Evolutionary conservation across 1,140 invertebrate genomes (phyloP).

Genomic region (Arion vulgaris): DNA sequence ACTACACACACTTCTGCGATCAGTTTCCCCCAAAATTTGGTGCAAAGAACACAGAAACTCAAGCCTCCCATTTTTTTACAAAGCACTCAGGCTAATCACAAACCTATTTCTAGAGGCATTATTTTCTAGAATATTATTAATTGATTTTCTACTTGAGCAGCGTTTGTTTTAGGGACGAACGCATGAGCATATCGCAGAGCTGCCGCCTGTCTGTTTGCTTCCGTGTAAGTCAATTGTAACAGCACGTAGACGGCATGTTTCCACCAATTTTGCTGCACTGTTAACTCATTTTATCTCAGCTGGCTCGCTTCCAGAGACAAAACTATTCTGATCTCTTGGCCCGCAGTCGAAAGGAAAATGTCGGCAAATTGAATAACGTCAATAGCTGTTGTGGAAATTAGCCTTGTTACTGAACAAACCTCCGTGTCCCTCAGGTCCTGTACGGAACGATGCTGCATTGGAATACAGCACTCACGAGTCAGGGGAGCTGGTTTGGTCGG

Average conservation of each 20-base stretch:
- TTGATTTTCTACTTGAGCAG: conserved; percentile 15
- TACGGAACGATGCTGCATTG: conserved; percentile 29
- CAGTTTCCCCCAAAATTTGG: neutral
- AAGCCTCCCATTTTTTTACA: neutral
- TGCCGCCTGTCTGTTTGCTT: conserved; percentile 15
- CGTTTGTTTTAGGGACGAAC: conserved; percentile 9
- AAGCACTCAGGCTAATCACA: conserved; percentile 25
- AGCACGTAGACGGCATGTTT: conserved; percentile 21
- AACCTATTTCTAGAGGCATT: no score
- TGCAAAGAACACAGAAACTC: neutral
- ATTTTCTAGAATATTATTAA: conserved; percentile 2
- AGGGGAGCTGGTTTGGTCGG: conserved; percentile 3
- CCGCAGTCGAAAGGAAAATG: conserved; percentile 41
- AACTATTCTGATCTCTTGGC: conserved; percentile 29
- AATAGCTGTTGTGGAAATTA: conserved; percentile 47
- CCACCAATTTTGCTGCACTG: conserved; percentile 39
- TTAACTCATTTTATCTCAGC: conserved; percentile 31
- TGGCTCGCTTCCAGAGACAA: conserved; percentile 14
- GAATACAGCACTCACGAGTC: conserved; percentile 24
- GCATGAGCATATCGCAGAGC: conserved; percentile 9
- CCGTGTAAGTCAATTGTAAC: conserved; percentile 37
- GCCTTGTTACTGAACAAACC: conserved; percentile 44
- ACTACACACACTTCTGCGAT: conserved; percentile 13
- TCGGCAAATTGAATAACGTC: conserved; percentile 48
- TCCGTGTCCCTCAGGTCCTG: neutral